Base-by-base conservation (phyloP, 2,888 invertebrate species). In the Sturmia bella region DNA sequence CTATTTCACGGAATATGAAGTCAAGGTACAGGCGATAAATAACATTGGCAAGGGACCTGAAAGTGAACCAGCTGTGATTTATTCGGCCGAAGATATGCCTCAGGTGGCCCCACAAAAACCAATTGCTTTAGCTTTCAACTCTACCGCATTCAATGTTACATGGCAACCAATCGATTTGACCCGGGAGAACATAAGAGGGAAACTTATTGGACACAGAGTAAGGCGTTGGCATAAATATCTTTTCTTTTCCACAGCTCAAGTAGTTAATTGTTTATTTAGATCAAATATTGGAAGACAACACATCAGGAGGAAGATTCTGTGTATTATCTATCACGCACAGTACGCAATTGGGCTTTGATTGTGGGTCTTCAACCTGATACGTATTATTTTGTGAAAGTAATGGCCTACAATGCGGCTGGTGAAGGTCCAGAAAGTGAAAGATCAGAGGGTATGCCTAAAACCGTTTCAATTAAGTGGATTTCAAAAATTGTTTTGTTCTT, bases 321-420 rank as follows among this genome's bases (percentile, higher is more conserved):
- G 52, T 97, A 96, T 89, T 97, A 95, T 89, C 91, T 98, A 72
- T 97, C 97, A 11, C 93, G 97, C 81, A 95, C 95, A 1, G 96
- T 95, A 1, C 93, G 94, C 66, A 94, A 96, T 69, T 95, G 96
- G 95, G 97, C 98, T 0, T 92, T 98, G 2, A 96, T 99, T 87
- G 98, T 99, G 12, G 99, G 98, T 85, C 92, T 99, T 61, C 95
- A 96, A 86, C 97, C 98, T 0, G 96, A 98, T 89, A 97, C 96
- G 0, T 96, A 97, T 89, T 99, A 99, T 91, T 95, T 93, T 87
- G 97, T 99, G 0, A 97, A 97, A 92, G 96, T 97, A 1, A 98
- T 98, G 97, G 98, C 97, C 0, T 98, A 97, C 88, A 99, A 99
- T 92, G 94, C 96, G 0, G 99, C 98, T 3, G 99, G 99, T 1